These are phyloP conservation scores for Bubalus kerabau DNA, from an alignment of 2,113 vertebrate species.

Conservation along the genomic window DNA sequence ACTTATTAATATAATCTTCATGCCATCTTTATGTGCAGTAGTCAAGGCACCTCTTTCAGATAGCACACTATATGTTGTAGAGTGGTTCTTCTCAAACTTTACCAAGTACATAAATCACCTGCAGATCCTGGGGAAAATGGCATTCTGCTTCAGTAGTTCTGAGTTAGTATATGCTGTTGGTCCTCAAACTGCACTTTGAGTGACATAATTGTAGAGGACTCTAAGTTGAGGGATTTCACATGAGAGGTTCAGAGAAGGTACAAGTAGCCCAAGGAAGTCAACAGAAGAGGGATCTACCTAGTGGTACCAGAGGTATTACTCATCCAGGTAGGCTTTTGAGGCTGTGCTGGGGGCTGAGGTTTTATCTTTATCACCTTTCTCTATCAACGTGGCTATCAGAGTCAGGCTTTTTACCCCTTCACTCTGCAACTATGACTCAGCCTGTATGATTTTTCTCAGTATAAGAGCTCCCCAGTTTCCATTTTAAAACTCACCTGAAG, in stretches of 20 bases:
- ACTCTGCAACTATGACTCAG: conserved; percentile 16
- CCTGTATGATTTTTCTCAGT: conserved; percentile 20
- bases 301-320: background rate
- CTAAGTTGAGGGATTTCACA: background rate
- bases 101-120: background rate
- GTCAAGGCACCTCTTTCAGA: background rate
- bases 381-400: background rate
- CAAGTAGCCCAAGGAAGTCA: background rate
- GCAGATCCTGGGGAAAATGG: background rate
- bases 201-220: background rate
- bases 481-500: conserved; percentile 28
- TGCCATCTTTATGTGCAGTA: background rate
- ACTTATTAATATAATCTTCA: background rate
- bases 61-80: background rate
- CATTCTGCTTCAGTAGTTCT: background rate
- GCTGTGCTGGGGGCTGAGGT: background rate
- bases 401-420: background rate
- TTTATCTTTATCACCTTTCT: background rate
- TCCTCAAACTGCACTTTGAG: background rate
- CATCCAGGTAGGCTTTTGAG: background rate
- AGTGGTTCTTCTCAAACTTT: background rate
- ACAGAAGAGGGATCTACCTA: background rate
- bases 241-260: background rate
- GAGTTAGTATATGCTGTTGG: background rate
- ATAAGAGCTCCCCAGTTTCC: background rate